Percentiles rank a stretch among this genome's conserved stretches.
Conservation (phyloP, 2,113 vertebrate species). For the Thalassarche chlororhynchos region DNA sequence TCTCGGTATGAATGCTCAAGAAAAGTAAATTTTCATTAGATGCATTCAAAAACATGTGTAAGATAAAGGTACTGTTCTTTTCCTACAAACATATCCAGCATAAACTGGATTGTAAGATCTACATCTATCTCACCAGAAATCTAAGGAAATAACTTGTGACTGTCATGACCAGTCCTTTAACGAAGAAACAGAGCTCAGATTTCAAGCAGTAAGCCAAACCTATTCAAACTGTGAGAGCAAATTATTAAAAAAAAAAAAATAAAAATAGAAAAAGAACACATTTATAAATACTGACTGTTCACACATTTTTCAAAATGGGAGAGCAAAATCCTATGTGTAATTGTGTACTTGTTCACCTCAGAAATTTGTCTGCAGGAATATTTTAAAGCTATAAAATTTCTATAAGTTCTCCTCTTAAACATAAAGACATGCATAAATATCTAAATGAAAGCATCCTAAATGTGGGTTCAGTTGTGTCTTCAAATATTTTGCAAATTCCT, state of each 20-base stretch:
- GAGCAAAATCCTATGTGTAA: neutral
- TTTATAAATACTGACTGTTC: neutral
- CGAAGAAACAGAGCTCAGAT: neutral
- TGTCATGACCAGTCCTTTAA: neutral
- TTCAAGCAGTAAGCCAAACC: neutral
- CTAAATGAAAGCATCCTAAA: neutral
- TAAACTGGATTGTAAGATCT: neutral
- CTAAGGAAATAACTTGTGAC: neutral
- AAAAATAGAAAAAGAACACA: neutral
- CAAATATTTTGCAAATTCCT: neutral
- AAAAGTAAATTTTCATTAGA: neutral
- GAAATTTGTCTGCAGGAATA: neutral
- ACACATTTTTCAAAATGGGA: neutral
- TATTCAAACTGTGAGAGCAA: rapidly evolving
- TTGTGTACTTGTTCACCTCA: neutral
- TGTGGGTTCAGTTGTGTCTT: neutral
- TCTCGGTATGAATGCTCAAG: neutral
- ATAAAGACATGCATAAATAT: neutral
- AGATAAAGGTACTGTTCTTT: neutral
- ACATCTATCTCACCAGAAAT: neutral
- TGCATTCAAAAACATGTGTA: neutral
- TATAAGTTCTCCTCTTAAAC: neutral
- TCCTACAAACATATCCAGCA: neutral
- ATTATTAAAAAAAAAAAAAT: neutral
- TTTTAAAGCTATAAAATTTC: neutral